Evolutionary conservation across 2,113 vertebrate species (phyloP).

Genomic region (Phalacrocorax carbo): DNA sequence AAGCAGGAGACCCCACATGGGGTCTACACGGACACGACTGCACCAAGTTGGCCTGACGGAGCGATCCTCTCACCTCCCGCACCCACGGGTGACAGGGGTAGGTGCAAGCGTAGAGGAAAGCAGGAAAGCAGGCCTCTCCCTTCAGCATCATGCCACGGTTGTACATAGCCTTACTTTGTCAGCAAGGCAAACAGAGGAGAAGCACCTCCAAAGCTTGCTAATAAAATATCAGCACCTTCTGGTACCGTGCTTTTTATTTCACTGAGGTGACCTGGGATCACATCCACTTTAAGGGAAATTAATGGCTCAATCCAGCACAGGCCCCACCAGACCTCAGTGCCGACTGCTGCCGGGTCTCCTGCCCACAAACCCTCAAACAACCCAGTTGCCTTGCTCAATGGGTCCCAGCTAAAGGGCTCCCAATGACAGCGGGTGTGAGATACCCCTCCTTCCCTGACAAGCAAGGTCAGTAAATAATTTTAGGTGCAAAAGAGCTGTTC

Average conservation of each 20-base stretch:
- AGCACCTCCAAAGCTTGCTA: background rate
- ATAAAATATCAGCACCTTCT: background rate
- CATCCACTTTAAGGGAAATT: background rate
- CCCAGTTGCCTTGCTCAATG: background rate
- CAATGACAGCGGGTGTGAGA: accelerated
- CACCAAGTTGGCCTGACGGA: accelerated
- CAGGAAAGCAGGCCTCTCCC: background rate
- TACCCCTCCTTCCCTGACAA: background rate
- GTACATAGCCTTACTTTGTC: background rate
- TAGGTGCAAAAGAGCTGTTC: background rate
- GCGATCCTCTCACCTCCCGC: background rate
- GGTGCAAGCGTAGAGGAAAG: background rate
- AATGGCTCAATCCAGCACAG: background rate
- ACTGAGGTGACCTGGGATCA: background rate
- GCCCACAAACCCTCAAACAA: background rate
- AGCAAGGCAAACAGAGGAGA: background rate
- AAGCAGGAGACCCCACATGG: accelerated
- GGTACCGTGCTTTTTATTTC: background rate
- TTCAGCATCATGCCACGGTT: accelerated
- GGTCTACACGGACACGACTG: accelerated
- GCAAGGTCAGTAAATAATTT: background rate
- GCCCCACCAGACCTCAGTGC: background rate
- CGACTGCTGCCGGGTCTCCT: background rate
- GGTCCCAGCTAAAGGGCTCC: background rate
- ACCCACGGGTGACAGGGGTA: accelerated